Conservation (phyloP, 1,140 invertebrate genomes). For the Phymorhynchus buccinoides region DNA sequence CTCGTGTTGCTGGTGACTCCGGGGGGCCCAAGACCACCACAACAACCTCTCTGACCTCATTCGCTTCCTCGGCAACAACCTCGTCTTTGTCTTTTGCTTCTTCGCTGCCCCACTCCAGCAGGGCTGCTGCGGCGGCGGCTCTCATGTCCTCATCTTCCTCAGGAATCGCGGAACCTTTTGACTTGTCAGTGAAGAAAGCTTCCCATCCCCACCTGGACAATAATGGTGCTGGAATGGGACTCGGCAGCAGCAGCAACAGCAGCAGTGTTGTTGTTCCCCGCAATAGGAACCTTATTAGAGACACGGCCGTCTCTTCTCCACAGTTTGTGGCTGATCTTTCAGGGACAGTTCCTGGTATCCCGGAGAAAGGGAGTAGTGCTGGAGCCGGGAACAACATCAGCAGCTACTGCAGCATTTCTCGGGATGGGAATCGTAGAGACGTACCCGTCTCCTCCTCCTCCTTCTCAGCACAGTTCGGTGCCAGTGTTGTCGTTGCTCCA, state of each 20-base stretch:
- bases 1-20: constrained; percentile 33
- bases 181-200: constrained; percentile 40
- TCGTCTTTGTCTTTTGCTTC: not conserved
- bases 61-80: too few species aligned
- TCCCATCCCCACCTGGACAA: too few species aligned
- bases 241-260: not conserved
- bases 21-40: too few species aligned
- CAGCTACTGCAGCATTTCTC: too few species aligned
- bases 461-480: too few species aligned
- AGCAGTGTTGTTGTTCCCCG: too few species aligned
- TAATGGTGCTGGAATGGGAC: too few species aligned
- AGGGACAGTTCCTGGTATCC: too few species aligned
- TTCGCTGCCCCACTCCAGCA: not conserved
- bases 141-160: not conserved
- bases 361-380: not conserved
- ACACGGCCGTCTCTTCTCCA: too few species aligned
- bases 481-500: too few species aligned
- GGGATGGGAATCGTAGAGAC: not conserved
- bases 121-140: not conserved
- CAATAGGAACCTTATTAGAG: too few species aligned
- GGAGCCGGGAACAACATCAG: not conserved
- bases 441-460: not conserved
- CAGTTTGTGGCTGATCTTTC: too few species aligned
- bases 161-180: constrained; percentile 21
- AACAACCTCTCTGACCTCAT: constrained; percentile 21